Conservation (phyloP, 2,888 invertebrate species). For the Cremastinae sp. region DNA sequence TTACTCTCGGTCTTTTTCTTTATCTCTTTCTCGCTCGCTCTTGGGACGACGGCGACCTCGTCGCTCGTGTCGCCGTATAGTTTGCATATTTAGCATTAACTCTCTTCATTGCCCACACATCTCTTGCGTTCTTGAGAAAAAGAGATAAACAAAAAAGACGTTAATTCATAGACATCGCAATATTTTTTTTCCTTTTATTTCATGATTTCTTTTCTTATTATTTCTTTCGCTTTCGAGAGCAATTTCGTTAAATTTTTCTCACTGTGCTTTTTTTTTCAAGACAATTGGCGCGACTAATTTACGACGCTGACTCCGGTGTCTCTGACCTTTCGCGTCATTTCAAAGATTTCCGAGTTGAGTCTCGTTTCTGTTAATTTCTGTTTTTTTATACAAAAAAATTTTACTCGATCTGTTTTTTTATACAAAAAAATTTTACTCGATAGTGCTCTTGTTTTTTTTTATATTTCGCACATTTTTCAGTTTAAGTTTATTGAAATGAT, state of each 20-base stretch:
- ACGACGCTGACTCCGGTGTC: too few species aligned
- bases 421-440: too few species aligned
- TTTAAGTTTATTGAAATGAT: too few species aligned
- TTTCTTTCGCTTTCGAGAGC: not conserved
- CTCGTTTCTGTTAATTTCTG: too few species aligned
- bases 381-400: too few species aligned
- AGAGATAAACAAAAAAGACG: too few species aligned
- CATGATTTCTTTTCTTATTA: not conserved
- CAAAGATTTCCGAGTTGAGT: too few species aligned
- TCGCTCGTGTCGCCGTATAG: constrained; percentile 43
- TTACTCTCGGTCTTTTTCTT: constrained; percentile 48
- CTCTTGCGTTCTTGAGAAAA: not conserved
- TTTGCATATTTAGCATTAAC: constrained; percentile 51
- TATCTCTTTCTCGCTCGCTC: constrained; percentile 39
- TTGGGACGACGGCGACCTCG: constrained; percentile 57
- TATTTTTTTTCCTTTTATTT: constrained; percentile 18
- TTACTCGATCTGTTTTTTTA: too few species aligned
- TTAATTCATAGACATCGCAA: not conserved
- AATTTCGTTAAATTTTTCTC: not conserved
- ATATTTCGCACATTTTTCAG: too few species aligned
- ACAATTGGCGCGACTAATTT: too few species aligned
- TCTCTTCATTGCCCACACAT: constrained; percentile 25
- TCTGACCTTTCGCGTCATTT: too few species aligned
- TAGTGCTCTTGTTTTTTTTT: too few species aligned
- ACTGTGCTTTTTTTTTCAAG: not conserved